Evolutionary conservation across 2,888 invertebrate genomes (phyloP).

Genomic region (Ditylenchus weischeri): DNA sequence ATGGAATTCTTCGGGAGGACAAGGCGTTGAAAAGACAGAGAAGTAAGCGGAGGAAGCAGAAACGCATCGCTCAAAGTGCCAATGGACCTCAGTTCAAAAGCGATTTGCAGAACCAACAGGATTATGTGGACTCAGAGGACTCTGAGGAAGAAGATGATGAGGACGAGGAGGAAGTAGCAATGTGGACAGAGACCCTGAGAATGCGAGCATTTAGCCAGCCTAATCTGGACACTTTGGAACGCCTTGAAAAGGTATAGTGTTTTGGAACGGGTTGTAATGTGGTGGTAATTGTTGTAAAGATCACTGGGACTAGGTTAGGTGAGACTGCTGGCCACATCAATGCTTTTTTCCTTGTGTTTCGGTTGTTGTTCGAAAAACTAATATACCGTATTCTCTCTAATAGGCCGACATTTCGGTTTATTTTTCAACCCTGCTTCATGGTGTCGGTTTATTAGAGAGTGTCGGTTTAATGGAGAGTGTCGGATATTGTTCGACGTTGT

Average conservation of each 20-base stretch:
- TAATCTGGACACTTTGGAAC: slow-evolving; percentile 31
- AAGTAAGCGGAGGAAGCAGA: not conserved
- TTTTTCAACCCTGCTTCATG: too few species aligned
- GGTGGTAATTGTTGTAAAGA: not conserved
- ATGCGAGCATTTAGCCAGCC: slow-evolving; percentile 30
- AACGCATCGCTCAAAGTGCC: not conserved
- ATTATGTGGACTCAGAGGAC: not conserved
- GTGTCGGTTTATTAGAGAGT: too few species aligned
- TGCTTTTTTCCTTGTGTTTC: too few species aligned
- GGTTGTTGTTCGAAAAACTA: too few species aligned
- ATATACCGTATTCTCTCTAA: too few species aligned
- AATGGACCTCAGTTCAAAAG: not conserved
- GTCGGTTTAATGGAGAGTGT: too few species aligned
- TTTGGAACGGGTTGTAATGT: not conserved
- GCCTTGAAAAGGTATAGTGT: slow-evolving; percentile 35
- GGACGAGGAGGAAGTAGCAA: slow-evolving; percentile 33
- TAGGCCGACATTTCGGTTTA: too few species aligned
- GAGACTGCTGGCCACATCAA: slow-evolving; percentile 9
- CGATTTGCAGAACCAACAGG: slow-evolving; percentile 1
- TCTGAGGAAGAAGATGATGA: slow-evolving; percentile 3
- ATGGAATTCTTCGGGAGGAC: slow-evolving; percentile 8
- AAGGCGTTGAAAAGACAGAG: not conserved
- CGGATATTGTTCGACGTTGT: too few species aligned
- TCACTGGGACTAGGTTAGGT: not conserved
- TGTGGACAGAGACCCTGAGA: slow-evolving; percentile 36